Conservation (phyloP, 2,797 vertebrate species). For the Lerista edwardsae region DNA sequence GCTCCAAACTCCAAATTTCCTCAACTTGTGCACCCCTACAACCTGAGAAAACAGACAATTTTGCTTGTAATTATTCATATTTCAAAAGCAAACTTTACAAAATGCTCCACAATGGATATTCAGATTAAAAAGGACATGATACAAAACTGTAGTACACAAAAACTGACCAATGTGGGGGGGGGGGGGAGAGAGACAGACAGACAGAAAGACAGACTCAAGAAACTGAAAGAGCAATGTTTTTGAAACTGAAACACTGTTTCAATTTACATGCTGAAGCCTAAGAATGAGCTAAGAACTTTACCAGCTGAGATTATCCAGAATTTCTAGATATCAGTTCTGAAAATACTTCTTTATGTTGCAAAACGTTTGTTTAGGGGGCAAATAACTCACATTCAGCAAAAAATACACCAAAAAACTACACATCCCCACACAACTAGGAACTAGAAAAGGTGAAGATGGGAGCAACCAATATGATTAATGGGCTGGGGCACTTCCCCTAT, state of each 20-base stretch:
- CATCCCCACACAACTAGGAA: too few species aligned
- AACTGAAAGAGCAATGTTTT: too few species aligned
- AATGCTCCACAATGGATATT: background rate
- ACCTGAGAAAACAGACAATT: conserved; percentile 75
- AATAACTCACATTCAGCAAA: background rate
- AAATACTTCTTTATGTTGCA: background rate
- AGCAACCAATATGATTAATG: too few species aligned
- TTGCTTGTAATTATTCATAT: background rate
- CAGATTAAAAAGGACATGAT: background rate
- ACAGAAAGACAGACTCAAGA: too few species aligned
- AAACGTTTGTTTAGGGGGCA: background rate
- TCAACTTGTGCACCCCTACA: conserved; percentile 97
- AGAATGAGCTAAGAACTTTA: background rate
- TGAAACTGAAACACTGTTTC: background rate
- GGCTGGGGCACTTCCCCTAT: too few species aligned
- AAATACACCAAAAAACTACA: too few species aligned
- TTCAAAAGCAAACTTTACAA: background rate
- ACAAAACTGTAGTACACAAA: too few species aligned
- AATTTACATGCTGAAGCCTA: background rate
- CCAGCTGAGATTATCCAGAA: background rate
- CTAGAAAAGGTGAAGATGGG: too few species aligned
- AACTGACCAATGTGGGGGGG: too few species aligned
- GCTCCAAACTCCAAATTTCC: conserved; percentile 99
- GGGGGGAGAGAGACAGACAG: too few species aligned
- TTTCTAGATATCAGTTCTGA: background rate